Evolutionary conservation across 2,797 vertebrate genomes (phyloP), one percentile per base, ranked within the genome.

Genomic region (Sebastes iracundus): DNA sequence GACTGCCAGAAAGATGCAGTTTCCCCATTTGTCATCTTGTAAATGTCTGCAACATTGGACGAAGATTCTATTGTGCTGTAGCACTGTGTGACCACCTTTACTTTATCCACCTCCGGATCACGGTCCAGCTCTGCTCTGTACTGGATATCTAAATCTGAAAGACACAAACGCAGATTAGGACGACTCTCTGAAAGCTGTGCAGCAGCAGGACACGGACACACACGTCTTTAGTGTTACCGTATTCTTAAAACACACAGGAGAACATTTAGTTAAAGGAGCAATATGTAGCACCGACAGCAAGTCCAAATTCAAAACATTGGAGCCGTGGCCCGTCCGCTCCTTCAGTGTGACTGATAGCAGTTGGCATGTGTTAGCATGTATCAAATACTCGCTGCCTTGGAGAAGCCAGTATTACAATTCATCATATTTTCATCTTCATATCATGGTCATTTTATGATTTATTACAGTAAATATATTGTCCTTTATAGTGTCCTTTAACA

Each of bases 1-100:
- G 99, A 99, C 94, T 99, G 98, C 99, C 99, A 99, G 91, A 97
- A 99, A 53, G 99, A 97, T 0, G 95, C 90, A 0, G 98, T 99
- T 63, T 99, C 98, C 10, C 99, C 98, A 0, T 99, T 99, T 2
- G 97, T 98, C 97, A 99, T 97, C 93, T 98, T 98, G 93, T 97
- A 95, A 6, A 99, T 91, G 66, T 99, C 99, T 0, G 95, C 86
- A 0, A 96, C 95, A 27, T 99, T 99, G 76, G 99, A 99, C 0
- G 99, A 99, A 11, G 97, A 96, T 84, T 99, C 99, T 70, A 99
- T 98, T 52, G 96, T 94, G 78, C 96, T 97, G 75, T 97, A 99
- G 94, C 98, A 99, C 95, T 99, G 99, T 0, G 96, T 96, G 85
- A 99, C 91, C 53, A 98, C 96, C 85, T 97, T 99, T 63, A 98